Percentiles rank a stretch among this genome's conserved stretches.
phyloP scores from a whole-genome alignment of 2,797 vertebrate species.

The Gymnoscopelus microlampas region DNA sequence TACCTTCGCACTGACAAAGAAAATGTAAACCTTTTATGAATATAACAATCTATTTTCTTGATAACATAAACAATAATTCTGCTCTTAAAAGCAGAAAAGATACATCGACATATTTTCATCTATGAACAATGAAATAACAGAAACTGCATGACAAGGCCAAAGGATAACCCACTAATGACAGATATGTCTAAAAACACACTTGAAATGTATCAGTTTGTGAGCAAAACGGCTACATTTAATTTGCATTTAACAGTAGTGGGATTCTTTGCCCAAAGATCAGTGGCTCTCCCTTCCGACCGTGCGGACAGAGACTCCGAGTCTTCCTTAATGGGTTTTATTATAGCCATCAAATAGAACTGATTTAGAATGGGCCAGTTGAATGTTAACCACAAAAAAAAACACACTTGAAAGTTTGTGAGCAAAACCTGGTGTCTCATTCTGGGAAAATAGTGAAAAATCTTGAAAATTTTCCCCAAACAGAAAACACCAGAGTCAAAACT shows the following conservation, averaged over 20 bases:
- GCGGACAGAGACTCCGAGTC: too few relatives aligned
- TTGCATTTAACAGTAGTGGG: constrained; percentile 23
- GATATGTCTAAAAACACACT: not conserved
- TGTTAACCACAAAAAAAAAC: too few relatives aligned
- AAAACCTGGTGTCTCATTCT: too few relatives aligned
- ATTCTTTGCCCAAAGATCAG: constrained; percentile 7
- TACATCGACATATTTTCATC: not conserved
- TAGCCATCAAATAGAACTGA: too few relatives aligned
- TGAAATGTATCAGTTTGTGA: constrained; percentile 1
- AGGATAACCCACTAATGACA: not conserved
- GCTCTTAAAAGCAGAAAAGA: not conserved
- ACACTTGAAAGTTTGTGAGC: too few relatives aligned
- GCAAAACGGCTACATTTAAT: constrained; percentile 15
- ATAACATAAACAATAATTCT: constrained; percentile 7
- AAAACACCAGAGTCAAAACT: too few relatives aligned
- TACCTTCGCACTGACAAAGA: constrained; percentile 13
- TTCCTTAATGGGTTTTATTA: too few relatives aligned
- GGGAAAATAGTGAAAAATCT: too few relatives aligned
- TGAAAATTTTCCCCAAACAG: too few relatives aligned
- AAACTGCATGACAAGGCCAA: not conserved
- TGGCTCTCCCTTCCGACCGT: not conserved
- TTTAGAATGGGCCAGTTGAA: too few relatives aligned
- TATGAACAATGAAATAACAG: not conserved
- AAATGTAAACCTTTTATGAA: not conserved
- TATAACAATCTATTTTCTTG: not conserved